phyloP scores from a whole-genome alignment of 2,797 vertebrate genomes.

The Pseudochirops corinnae region DNA sequence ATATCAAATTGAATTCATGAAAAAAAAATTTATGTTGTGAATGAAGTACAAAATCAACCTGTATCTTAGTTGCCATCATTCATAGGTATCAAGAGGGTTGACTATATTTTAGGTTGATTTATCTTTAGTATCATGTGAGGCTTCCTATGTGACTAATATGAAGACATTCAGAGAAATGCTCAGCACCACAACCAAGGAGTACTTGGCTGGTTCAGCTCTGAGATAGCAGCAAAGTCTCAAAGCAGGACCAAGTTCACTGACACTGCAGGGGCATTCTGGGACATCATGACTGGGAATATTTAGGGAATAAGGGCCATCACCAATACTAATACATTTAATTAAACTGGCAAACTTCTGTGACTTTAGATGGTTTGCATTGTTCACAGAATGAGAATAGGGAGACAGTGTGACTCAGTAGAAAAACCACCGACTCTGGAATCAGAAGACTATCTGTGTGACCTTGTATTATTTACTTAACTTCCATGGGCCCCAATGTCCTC shows the following conservation, averaged over 20 bases:
- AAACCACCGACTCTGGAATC: neutral
- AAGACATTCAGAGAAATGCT: neutral
- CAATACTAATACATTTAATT: neutral
- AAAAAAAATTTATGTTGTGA: slow-evolving; percentile 4
- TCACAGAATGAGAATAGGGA: neutral
- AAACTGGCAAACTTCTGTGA: neutral
- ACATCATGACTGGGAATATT: neutral
- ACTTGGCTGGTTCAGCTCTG: neutral
- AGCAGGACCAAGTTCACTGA: neutral
- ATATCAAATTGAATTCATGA: slow-evolving; percentile 48
- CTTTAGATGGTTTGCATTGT: neutral
- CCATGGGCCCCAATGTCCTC: neutral
- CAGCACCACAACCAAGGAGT: neutral
- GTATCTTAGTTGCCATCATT: slow-evolving; percentile 64
- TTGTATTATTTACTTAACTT: neutral
- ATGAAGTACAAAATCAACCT: slow-evolving; percentile 55
- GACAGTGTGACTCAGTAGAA: no score
- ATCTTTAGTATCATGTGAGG: slow-evolving; percentile 41
- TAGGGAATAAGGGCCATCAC: neutral
- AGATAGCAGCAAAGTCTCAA: neutral
- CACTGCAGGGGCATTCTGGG: neutral
- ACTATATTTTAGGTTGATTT: slow-evolving; percentile 77
- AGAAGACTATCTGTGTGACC: neutral
- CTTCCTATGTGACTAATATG: slow-evolving; percentile 57
- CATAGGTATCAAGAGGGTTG: slow-evolving; percentile 56